These are phyloP conservation scores for Vidua macroura DNA, from an alignment of 2,113 vertebrate species.

Conservation along the genomic window DNA sequence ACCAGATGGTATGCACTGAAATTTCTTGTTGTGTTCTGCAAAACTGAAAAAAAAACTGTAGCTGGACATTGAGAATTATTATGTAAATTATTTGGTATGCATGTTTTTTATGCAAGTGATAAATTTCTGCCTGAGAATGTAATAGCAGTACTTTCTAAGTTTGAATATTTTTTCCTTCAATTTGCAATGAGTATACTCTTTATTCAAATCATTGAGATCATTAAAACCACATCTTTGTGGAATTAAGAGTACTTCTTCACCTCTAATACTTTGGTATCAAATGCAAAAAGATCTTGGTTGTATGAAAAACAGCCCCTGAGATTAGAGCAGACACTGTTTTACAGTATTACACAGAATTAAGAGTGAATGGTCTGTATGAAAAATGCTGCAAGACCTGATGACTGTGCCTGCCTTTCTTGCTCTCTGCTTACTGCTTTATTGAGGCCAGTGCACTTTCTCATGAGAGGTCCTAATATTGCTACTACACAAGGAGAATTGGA, in stretches of 20 bases:
- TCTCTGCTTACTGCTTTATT: background rate
- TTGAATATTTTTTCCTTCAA: background rate
- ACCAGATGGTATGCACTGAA: slow-evolving; percentile 83
- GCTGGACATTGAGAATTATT: background rate
- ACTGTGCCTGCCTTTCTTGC: background rate
- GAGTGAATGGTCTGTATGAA: background rate
- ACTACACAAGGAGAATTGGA: background rate
- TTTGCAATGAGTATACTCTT: background rate
- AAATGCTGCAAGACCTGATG: background rate
- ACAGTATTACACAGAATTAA: background rate
- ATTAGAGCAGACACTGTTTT: background rate
- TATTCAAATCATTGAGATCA: background rate
- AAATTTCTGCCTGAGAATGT: background rate
- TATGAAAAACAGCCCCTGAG: background rate
- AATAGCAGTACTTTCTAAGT: background rate
- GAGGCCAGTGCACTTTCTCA: background rate
- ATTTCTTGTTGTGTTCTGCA: background rate
- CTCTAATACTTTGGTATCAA: background rate
- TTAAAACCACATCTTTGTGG: background rate
- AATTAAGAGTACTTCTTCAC: background rate
- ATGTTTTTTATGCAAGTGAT: background rate
- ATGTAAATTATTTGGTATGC: background rate
- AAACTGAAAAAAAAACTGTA: background rate
- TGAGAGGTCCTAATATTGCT: background rate
- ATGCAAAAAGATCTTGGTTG: background rate